Evolutionary conservation across 2,888 invertebrate species (phyloP).

Genomic region (Thereva unica): DNA sequence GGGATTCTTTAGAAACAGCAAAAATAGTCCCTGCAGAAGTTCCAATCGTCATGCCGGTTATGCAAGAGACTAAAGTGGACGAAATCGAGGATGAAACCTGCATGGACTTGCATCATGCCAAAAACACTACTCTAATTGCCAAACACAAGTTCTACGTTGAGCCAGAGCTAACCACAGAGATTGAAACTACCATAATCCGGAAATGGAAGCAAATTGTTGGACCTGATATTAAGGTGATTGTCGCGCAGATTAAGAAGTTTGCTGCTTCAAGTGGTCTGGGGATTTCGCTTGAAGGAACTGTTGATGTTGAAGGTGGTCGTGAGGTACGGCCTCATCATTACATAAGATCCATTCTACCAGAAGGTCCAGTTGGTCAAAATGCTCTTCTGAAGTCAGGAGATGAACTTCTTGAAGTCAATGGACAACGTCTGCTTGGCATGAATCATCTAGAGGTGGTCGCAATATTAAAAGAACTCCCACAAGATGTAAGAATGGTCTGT

Average conservation of each 20-base stretch:
- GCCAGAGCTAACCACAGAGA: constrained; percentile 66
- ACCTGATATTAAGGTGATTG: constrained; percentile 73
- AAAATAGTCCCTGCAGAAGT: constrained; percentile 54
- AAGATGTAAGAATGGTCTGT: constrained; percentile 89
- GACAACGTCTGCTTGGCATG: constrained; percentile 80
- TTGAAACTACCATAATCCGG: constrained; percentile 76
- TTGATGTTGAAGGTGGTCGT: constrained; percentile 95
- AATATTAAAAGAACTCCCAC: constrained; percentile 87
- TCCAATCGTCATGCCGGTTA: constrained; percentile 42
- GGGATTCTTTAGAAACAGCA: constrained; percentile 54
- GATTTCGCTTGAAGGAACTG: constrained; percentile 96
- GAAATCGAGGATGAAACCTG: constrained; percentile 38
- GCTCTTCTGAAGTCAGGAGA: constrained; percentile 89
- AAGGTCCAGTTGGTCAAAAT: constrained; percentile 95
- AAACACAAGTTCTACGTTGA: constrained; percentile 57
- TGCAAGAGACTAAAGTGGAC: constrained; percentile 38
- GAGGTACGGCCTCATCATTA: constrained; percentile 99
- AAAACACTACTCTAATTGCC: constrained; percentile 46
- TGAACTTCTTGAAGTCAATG: constrained; percentile 93
- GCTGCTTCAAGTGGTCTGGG: constrained; percentile 92
- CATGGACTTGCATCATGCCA: constrained; percentile 47
- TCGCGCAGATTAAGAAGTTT: constrained; percentile 82
- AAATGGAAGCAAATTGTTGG: constrained; percentile 86
- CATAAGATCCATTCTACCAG: constrained; percentile 94
- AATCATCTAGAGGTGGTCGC: constrained; percentile 94